phyloP scores from a whole-genome alignment of 2,888 invertebrate species.

The Arctia plantaginis region DNA sequence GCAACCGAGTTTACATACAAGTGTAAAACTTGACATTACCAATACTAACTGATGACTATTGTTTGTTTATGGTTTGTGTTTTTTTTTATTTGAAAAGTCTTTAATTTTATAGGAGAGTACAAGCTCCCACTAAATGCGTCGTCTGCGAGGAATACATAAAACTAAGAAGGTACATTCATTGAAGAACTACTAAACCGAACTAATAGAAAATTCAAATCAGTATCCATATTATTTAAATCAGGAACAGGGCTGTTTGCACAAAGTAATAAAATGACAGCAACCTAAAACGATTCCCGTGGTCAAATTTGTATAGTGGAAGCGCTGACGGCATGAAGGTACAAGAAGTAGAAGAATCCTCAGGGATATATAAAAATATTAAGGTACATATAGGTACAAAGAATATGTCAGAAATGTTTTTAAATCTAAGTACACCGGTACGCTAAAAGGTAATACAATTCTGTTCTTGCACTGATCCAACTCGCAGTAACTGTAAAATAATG shows the following conservation, averaged over 20 bases:
- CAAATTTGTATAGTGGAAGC: slow-evolving; percentile 20
- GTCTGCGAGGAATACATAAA: not conserved
- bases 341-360: not conserved
- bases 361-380: too few relatives aligned
- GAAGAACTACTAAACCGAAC: not conserved
- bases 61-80: too few relatives aligned
- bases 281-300: slow-evolving; percentile 41
- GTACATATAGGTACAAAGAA: not conserved
- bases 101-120: too few relatives aligned
- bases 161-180: not conserved
- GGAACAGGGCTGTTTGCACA: slow-evolving; percentile 30
- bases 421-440: not conserved
- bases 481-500: not conserved
- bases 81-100: too few relatives aligned
- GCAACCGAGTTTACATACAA: too few relatives aligned
- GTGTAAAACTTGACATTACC: too few relatives aligned
- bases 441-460: not conserved
- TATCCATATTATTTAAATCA: slow-evolving; percentile 23
- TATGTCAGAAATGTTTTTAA: not conserved
- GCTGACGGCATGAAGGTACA: not conserved
- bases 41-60: too few relatives aligned
- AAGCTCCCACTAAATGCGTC: not conserved
- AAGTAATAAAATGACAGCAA: slow-evolving; percentile 46
- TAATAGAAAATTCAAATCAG: slow-evolving; percentile 9
- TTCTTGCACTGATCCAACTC: not conserved